Evolutionary conservation across 2,888 invertebrate genomes (phyloP).

Genomic region (Suillia variegata): DNA sequence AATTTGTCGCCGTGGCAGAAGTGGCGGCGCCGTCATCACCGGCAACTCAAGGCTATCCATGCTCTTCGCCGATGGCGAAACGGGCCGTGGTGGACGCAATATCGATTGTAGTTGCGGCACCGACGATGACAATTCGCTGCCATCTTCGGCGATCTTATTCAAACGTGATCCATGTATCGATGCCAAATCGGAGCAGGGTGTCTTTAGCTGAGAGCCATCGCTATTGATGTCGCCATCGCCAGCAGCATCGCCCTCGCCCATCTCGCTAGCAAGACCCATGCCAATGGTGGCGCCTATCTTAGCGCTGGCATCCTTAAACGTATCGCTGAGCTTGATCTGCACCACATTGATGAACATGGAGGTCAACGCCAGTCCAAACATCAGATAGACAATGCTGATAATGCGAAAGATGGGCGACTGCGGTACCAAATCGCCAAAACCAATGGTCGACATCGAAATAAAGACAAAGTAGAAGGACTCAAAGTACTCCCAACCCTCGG

Average conservation of each 20-base stretch:
- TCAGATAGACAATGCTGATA: slow-evolving; percentile 88
- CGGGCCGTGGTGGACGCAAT: slow-evolving; percentile 38
- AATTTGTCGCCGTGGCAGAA: slow-evolving; percentile 40
- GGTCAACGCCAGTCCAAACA: slow-evolving; percentile 92
- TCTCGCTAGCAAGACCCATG: slow-evolving; percentile 67
- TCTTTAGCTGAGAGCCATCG: slow-evolving; percentile 39
- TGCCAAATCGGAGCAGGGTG: slow-evolving; percentile 50
- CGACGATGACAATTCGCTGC: slow-evolving; percentile 7
- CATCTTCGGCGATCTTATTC: slow-evolving; percentile 49
- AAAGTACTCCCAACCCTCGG: slow-evolving; percentile 89
- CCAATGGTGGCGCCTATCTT: slow-evolving; percentile 87
- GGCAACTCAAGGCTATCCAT: background rate
- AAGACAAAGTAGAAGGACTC: slow-evolving; percentile 97
- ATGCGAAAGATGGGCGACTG: slow-evolving; percentile 87
- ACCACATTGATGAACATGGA: slow-evolving; percentile 98
- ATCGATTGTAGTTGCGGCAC: slow-evolving; percentile 39
- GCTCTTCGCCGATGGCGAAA: slow-evolving; percentile 30
- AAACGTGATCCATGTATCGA: slow-evolving; percentile 51
- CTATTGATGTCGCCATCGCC: slow-evolving; percentile 35
- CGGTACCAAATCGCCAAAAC: slow-evolving; percentile 93
- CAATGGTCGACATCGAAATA: slow-evolving; percentile 95
- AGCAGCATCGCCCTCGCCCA: slow-evolving; percentile 50
- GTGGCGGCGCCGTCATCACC: slow-evolving; percentile 40
- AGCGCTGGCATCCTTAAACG: slow-evolving; percentile 82
- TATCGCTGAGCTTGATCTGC: slow-evolving; percentile 80